phyloP scores from a whole-genome alignment of 2,113 vertebrate species.

The Etia nguti region DNA sequence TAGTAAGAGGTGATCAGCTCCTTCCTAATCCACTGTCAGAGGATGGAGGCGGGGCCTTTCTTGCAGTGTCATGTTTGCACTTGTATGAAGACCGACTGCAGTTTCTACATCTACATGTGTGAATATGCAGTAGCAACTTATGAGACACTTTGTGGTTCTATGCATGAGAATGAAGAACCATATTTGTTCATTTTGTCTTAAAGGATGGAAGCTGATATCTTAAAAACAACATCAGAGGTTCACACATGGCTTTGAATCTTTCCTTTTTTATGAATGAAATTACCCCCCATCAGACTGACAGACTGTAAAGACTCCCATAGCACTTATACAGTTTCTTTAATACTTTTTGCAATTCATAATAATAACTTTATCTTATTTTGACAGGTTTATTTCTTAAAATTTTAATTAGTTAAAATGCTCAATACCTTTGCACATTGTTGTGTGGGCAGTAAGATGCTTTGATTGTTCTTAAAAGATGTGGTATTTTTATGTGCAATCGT shows the following conservation, averaged over 20 bases:
- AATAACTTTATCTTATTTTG: background rate
- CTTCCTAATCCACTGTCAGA: background rate
- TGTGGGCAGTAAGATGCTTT: conserved; percentile 14
- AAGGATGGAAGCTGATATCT: background rate
- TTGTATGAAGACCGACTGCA: background rate
- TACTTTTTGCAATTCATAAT: conserved; percentile 10
- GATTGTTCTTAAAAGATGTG: conserved; percentile 54
- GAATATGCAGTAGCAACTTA: conserved; percentile 1
- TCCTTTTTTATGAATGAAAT: background rate
- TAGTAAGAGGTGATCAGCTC: background rate
- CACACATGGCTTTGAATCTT: background rate
- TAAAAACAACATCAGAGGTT: background rate
- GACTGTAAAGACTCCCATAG: conserved; percentile 7
- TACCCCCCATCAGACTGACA: too few relatives aligned
- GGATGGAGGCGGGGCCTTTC: background rate
- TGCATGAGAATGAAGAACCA: conserved; percentile 25
- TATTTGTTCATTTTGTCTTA: conserved; percentile 19
- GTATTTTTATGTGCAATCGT: conserved; percentile 69
- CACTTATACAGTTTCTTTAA: conserved; percentile 2
- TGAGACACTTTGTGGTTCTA: background rate
- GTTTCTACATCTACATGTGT: conserved; percentile 6
- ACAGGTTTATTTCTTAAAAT: conserved; percentile 21
- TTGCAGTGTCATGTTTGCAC: conserved; percentile 19
- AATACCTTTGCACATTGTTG: conserved; percentile 49
- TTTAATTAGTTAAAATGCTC: conserved; percentile 1